phyloP scores from a whole-genome alignment of 2,113 vertebrate genomes.

The Cromileptes altivelis region DNA sequence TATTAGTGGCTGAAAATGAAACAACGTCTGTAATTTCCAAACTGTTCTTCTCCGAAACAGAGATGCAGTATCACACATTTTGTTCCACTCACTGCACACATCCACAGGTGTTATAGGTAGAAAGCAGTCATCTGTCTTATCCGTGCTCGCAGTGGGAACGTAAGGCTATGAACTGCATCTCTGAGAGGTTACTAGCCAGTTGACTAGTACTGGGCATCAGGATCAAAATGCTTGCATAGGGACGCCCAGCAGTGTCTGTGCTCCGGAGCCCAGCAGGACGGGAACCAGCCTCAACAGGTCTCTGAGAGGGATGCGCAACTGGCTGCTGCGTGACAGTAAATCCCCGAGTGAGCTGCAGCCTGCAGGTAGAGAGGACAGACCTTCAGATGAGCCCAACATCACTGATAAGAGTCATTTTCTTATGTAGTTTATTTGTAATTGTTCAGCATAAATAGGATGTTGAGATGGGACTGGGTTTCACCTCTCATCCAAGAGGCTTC shows the following conservation, averaged over 20 bases:
- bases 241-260: constrained; percentile 35
- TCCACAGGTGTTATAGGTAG: constrained; percentile 12
- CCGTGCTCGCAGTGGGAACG: neutral
- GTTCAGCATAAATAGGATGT: neutral
- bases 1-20: constrained; percentile 5
- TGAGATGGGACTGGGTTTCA: neutral
- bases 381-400: neutral
- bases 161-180: constrained; percentile 33
- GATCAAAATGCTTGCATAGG: constrained; percentile 52
- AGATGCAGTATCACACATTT: constrained; percentile 3
- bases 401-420: neutral
- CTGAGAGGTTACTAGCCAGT: neutral
- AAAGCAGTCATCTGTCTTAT: constrained; percentile 33
- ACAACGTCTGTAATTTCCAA: constrained; percentile 11
- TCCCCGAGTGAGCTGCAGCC: constrained; percentile 90
- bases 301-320: constrained; percentile 89
- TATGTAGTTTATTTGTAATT: neutral
- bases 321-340: constrained; percentile 88
- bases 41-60: constrained; percentile 11
- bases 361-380: constrained; percentile 62
- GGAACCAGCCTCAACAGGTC: constrained; percentile 90
- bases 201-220: neutral
- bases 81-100: neutral
- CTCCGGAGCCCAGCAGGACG: constrained; percentile 82
- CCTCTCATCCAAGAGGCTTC: no score